Evolutionary conservation across 2,888 invertebrate species (phyloP), one percentile per base, ranked within the genome.

Genomic region (Emmelina monodactyla): DNA sequence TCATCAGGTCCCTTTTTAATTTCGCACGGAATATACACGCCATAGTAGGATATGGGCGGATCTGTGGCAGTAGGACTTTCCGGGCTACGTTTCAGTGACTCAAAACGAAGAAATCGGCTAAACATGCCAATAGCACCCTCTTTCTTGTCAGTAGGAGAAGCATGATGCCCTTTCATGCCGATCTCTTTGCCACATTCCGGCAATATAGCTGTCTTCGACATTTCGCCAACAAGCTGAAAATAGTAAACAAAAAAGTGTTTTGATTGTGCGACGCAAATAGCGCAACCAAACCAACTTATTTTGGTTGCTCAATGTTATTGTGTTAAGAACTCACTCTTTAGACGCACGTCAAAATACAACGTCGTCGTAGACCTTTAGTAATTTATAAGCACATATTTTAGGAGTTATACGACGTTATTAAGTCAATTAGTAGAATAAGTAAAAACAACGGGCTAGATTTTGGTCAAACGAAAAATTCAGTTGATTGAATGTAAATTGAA

Each of bases 11-110:
- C 79, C 50, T 76, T 75, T 40, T 79, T 80, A 15, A 76, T 65
- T 60, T 81, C 81, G 46, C 76, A 79, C n/a, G 81, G 79, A 51
- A 81, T 79, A 42, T 76, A 81, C n/a, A 81, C 81, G 44, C 76
- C 81, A 49, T 78, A 81, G 42, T 70, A 81, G 1, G 60, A 72
- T 2, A 51, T 52, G 2, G 63, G 58, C 2, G 78, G 66, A 31
- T 72, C 72, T 11, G 52, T 44, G 9, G 49, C 42, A 22, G 62
- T 58, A 2, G 73, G 69, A 32, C 63, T 72, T 13, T 55, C 66
- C 2, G 61, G 53, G 48, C 39, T 59, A 22, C 42, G 58, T 40
- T 58, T 66, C 44, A 70, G 47, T 2, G 66, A 45, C 42, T 78
- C 75, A n/a, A 79, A 56, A 28, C 79, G 56, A 12, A 78, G 45